Conservation (phyloP, 2,113 vertebrate species). For the Poeciliopsis retropinna region DNA sequence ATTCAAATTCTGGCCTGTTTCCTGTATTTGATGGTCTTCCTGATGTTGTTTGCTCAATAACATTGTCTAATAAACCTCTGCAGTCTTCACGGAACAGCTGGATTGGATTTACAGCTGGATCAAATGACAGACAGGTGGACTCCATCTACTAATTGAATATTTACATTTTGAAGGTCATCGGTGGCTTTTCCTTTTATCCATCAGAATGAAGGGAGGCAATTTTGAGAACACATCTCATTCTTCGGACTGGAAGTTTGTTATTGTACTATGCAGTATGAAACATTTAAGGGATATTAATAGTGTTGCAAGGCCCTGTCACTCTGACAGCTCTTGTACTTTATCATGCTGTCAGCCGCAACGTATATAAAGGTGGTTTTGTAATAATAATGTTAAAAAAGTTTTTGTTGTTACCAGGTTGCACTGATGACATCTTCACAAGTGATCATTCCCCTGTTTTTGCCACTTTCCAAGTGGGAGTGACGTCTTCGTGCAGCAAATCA, state of each 20-base stretch:
- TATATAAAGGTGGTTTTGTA: not conserved
- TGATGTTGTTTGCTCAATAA: too few relatives aligned
- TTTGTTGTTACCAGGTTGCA: conserved; percentile 80
- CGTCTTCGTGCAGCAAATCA: conserved; percentile 78
- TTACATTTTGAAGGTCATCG: not conserved
- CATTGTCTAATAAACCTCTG: too few relatives aligned
- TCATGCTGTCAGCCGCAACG: not conserved
- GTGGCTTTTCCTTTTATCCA: not conserved
- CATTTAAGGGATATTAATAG: not conserved
- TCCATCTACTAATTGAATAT: not conserved
- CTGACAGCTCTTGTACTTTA: not conserved
- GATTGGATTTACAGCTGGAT: too few relatives aligned
- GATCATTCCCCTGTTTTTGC: conserved; percentile 91
- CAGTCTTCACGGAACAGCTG: too few relatives aligned
- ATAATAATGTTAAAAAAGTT: not conserved
- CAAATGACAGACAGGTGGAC: too few relatives aligned
- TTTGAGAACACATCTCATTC: too few relatives aligned
- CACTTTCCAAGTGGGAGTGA: conserved; percentile 88
- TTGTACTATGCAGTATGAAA: not conserved
- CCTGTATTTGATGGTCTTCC: too few relatives aligned
- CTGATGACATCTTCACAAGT: conserved; percentile 88
- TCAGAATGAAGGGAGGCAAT: too few relatives aligned
- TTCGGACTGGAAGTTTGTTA: too few relatives aligned
- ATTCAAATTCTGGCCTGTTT: too few relatives aligned
- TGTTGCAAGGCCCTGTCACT: not conserved